These are phyloP conservation scores for Atopsyche davidsoni DNA, from an alignment of 1,140 invertebrate genomes.

Conservation along the genomic window DNA sequence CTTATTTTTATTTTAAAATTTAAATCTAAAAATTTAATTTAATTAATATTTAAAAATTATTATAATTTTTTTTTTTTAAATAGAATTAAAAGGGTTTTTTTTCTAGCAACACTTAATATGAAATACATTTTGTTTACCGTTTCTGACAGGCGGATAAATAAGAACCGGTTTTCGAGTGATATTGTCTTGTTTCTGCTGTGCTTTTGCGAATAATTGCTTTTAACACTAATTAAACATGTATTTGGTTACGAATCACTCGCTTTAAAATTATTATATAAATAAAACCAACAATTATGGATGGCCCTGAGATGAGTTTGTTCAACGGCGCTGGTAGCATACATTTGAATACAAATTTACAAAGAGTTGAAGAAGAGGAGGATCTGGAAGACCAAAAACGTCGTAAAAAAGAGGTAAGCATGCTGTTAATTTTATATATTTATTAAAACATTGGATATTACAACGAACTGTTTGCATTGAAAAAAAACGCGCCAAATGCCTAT, in stretches of 20 bases:
- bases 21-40: background rate
- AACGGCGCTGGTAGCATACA: slow-evolving; percentile 50
- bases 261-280: too few relatives aligned
- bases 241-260: too few relatives aligned
- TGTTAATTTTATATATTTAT: too few relatives aligned
- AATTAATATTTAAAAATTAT: too few relatives aligned
- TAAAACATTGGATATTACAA: too few relatives aligned
- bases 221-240: too few relatives aligned
- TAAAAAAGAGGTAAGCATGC: slow-evolving; percentile 51
- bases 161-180: slow-evolving; percentile 1
- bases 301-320: slow-evolving; percentile 53
- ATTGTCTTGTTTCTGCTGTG: too few relatives aligned
- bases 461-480: too few relatives aligned
- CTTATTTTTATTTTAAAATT: background rate
- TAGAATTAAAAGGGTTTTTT: too few relatives aligned
- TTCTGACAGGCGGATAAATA: background rate
- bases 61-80: too few relatives aligned
- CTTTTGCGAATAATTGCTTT: too few relatives aligned
- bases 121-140: background rate
- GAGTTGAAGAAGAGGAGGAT: slow-evolving; percentile 50
- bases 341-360: slow-evolving; percentile 49
- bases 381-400: slow-evolving; percentile 52
- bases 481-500: too few relatives aligned
- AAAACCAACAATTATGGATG: slow-evolving; percentile 39
- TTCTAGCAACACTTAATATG: background rate